phyloP scores from a whole-genome alignment of 2,113 vertebrate genomes.

The Phylloscopus trochiloides region DNA sequence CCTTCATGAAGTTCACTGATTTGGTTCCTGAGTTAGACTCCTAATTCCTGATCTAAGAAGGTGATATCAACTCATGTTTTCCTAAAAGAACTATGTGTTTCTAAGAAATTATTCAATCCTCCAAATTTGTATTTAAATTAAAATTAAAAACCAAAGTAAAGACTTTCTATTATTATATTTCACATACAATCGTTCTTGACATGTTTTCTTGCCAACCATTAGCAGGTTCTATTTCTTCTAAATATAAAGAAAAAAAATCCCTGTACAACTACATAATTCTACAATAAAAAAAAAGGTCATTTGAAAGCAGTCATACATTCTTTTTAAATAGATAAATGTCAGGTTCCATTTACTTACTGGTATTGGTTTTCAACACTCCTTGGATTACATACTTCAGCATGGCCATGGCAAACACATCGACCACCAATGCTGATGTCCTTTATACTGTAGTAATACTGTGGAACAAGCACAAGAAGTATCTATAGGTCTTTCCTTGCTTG shows the following conservation, averaged over 20 bases:
- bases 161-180: neutral
- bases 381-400: constrained; percentile 81
- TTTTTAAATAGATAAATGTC: neutral
- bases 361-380: constrained; percentile 65
- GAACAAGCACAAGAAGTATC: neutral
- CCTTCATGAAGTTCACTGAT: neutral
- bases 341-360: constrained; percentile 72
- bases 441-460: constrained; percentile 93
- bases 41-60: neutral
- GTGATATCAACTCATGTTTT: neutral
- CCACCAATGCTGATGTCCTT: constrained; percentile 94
- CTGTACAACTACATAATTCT: neutral
- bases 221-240: neutral
- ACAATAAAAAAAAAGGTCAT: neutral
- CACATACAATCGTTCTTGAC: neutral
- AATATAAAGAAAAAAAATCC: neutral
- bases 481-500: neutral
- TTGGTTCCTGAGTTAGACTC: neutral
- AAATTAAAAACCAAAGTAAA: neutral
- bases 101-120: neutral
- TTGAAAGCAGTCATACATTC: neutral
- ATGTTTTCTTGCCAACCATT: neutral
- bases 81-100: neutral
- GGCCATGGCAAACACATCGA: constrained; percentile 89
- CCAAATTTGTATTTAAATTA: neutral